phyloP scores from a whole-genome alignment of 37 sponge, comb jelly and placozoan genomes.

The Crambe crambe region DNA sequence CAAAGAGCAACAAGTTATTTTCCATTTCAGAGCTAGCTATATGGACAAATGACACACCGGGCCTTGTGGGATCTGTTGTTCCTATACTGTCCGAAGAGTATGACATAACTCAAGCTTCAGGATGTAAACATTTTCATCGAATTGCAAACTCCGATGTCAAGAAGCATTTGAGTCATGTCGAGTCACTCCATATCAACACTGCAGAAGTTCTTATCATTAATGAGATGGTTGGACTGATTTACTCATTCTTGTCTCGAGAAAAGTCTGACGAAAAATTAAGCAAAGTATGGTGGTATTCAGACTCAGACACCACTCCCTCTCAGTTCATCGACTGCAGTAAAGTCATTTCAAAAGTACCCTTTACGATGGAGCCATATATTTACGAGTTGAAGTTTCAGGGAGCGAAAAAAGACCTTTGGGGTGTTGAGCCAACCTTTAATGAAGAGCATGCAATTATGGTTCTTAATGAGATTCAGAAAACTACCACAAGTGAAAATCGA shows the following conservation, averaged over 20 bases:
- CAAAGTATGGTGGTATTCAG: background rate
- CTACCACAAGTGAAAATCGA: background rate
- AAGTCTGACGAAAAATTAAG: background rate
- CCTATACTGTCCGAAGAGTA: background rate
- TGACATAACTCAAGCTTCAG: background rate
- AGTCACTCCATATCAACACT: background rate
- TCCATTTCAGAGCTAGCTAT: background rate
- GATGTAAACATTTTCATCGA: too few species aligned
- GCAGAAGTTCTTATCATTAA: background rate
- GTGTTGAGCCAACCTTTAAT: too few species aligned
- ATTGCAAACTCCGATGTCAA: background rate
- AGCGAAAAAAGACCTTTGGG: background rate
- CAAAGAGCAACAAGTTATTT: background rate
- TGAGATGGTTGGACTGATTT: background rate
- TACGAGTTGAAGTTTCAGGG: background rate
- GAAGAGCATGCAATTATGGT: too few species aligned
- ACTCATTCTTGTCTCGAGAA: background rate
- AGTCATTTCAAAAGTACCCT: background rate
- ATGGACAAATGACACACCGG: background rate
- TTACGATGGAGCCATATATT: constrained; percentile 10
- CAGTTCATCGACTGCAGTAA: background rate
- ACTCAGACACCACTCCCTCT: background rate
- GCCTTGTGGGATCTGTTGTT: background rate
- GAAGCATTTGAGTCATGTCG: background rate
- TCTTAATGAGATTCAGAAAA: too few species aligned